Evolutionary conservation across 2,113 vertebrate species (phyloP), one percentile per base, ranked within the genome.

Genomic region (Ptyas mucosa): DNA sequence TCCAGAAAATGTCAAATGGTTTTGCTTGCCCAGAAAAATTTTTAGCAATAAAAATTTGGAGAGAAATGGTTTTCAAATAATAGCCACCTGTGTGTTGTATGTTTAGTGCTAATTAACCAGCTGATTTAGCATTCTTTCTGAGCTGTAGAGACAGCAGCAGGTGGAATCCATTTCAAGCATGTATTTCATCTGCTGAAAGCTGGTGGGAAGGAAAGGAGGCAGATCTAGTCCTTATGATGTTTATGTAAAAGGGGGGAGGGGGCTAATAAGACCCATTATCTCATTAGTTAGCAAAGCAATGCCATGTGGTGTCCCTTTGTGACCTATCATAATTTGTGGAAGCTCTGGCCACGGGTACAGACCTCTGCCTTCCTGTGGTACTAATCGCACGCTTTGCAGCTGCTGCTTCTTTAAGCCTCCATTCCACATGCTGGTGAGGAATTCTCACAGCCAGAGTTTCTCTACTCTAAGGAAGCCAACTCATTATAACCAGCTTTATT

Each of bases 401-500:
- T 34, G 93, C 55, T 43, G 95, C 96, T 96, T 95, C 97, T 88
- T 94, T 95, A 39, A 90, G 93, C 95, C 94, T 91, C 97, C 96
- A 88, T 95, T 95, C 97, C 91, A 93, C 96, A 94, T 95, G 94
- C 94, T 93, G 21, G 81, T 95, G 96, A 97, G 97, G 97, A 88
- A 90, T 97, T 98, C 98, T 98, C 96, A 98, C 54, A 98, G 97
- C 97, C 95, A 97, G 96, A 97, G 94, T 95, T 97, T 94, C 95
- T 96, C 96, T 95, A 97, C 97, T 98, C 96, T 95, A 96, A 98
- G 97, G 95, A 97, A 97, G 94, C 96, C 96, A 97, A 97, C 98
- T 98, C 97, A 97, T 96, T 97, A 95, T 98, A 97, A 96, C 92
- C 95, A 97, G 98, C 98, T 98, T 98, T 95, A 97, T 98, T 97